Evolutionary conservation across 2,113 vertebrate species (phyloP).

Genomic region (Salvelinus namaycush): DNA sequence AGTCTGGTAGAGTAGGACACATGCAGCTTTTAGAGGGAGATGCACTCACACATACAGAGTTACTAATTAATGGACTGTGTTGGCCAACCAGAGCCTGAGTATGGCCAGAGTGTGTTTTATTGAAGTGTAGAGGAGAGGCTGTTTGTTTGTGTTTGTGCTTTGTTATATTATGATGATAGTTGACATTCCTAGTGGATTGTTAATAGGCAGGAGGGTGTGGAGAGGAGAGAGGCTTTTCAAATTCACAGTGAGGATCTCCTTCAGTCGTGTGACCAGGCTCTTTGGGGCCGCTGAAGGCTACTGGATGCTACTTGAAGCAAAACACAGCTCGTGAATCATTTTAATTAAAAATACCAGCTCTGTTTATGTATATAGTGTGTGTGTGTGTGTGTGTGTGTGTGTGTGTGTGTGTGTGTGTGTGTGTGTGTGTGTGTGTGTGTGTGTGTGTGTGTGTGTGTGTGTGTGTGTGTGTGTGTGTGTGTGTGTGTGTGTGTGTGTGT

Average conservation of each 20-base stretch:
- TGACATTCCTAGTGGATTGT: neutral
- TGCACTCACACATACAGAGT: no score
- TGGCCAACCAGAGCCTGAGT: neutral
- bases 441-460: neutral
- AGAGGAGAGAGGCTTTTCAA: neutral
- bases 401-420: neutral
- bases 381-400: neutral
- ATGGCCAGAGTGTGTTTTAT: constrained; percentile 1
- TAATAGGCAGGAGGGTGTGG: constrained; percentile 6
- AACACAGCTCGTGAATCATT: neutral
- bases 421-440: neutral
- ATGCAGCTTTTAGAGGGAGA: constrained; percentile 25
- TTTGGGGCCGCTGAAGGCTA: neutral
- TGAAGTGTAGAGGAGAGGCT: neutral
- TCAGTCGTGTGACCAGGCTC: neutral
- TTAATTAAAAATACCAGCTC: neutral
- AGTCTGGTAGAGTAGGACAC: constrained; percentile 25
- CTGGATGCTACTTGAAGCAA: neutral
- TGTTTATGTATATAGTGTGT: neutral
- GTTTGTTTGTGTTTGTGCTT: neutral
- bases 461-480: neutral
- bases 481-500: neutral
- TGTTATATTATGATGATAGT: neutral
- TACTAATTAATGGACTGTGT: neutral
- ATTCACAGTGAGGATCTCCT: neutral